Evolutionary conservation across 2,888 invertebrate species (phyloP).

Genomic region (Calameuta pallipes): DNA sequence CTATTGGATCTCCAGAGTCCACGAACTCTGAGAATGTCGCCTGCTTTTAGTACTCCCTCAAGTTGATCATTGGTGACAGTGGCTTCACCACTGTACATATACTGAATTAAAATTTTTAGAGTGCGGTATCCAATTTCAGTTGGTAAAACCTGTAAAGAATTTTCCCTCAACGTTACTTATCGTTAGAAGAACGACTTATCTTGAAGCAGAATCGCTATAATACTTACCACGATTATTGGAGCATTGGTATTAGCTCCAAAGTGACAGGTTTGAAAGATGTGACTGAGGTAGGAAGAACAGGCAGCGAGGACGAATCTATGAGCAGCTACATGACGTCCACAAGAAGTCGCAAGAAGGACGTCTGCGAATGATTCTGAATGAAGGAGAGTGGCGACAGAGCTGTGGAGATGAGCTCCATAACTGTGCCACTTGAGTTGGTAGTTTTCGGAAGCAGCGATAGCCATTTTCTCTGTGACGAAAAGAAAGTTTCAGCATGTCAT

Average conservation of each 20-base stretch:
- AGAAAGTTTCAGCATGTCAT: constrained; percentile 13
- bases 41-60: constrained; percentile 83
- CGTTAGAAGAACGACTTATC: neutral
- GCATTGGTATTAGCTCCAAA: constrained; percentile 64
- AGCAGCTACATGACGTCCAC: constrained; percentile 84
- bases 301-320: constrained; percentile 88
- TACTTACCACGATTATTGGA: constrained; percentile 61
- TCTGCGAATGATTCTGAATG: constrained; percentile 86
- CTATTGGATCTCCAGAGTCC: constrained; percentile 76
- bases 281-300: constrained; percentile 77
- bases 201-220: neutral
- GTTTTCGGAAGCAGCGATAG: constrained; percentile 74
- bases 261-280: constrained; percentile 68
- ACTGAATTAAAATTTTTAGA: constrained; percentile 83
- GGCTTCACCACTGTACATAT: constrained; percentile 88
- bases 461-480: constrained; percentile 64
- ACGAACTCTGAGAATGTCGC: constrained; percentile 83
- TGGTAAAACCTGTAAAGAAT: constrained; percentile 72
- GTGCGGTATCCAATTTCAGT: constrained; percentile 85
- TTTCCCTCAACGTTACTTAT: neutral
- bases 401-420: constrained; percentile 84
- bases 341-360: constrained; percentile 82
- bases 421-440: constrained; percentile 92
- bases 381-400: constrained; percentile 81
- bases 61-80: constrained; percentile 88